phyloP scores from a whole-genome alignment of 1,140 invertebrate genomes.

The Listronotus oregonensis region DNA sequence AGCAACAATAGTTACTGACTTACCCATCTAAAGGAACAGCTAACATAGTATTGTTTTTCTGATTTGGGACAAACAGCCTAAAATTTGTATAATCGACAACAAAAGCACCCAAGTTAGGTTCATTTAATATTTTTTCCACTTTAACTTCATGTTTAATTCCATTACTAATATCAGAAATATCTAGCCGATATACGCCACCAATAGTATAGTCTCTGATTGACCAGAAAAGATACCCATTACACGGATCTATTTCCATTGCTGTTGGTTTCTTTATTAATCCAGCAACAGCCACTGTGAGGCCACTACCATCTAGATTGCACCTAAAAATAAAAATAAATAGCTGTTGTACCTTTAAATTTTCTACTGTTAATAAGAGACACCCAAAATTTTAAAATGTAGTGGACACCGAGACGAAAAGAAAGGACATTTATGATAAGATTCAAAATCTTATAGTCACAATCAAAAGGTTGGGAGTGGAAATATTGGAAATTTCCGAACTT shows the following conservation, averaged over 20 bases:
- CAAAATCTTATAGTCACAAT: no score
- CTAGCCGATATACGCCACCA: conserved; percentile 78
- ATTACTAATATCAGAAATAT: conserved; percentile 75
- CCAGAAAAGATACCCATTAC: conserved; percentile 91
- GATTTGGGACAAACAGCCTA: conserved; percentile 75
- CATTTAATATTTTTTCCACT: conserved; percentile 63
- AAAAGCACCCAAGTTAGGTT: conserved; percentile 70
- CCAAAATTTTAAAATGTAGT: no score
- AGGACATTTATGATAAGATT: no score
- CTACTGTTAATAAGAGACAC: no score
- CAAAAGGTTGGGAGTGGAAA: no score
- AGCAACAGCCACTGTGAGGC: conserved; percentile 68
- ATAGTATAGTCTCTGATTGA: conserved; percentile 60
- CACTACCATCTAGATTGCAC: conserved; percentile 73
- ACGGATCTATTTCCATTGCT: conserved; percentile 87
- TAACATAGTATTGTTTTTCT: conserved; percentile 75
- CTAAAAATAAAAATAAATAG: conserved; percentile 2
- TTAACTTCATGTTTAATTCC: conserved; percentile 65
- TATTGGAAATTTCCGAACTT: no score
- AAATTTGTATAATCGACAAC: conserved; percentile 82
- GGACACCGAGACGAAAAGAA: no score
- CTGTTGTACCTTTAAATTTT: no score
- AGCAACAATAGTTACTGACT: conserved; percentile 35
- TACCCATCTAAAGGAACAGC: conserved; percentile 82
- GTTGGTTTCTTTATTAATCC: conserved; percentile 69